Base-by-base conservation (phyloP, 2,888 invertebrate genomes). In the Pristionchus maxplancki region DNA sequence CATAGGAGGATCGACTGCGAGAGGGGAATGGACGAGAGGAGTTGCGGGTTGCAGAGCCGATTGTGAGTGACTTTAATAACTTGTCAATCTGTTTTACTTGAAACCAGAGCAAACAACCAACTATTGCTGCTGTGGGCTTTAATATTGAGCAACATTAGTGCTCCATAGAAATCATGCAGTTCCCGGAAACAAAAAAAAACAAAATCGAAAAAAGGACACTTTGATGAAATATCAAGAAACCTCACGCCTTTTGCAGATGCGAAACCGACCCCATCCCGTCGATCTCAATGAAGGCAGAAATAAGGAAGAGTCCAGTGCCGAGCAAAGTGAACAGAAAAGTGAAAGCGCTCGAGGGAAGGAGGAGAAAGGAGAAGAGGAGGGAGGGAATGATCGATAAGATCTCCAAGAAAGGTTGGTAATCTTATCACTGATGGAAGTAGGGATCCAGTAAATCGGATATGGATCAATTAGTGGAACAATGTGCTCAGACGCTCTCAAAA, bases 41-140 rank as follows among this genome's bases (percentile, higher is more conserved):
- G 88, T 31, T 90, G 90, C 88, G 90, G 90, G 78, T 64, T 90
- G 86, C 89, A 90, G 78, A 89, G 89, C 44, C 24, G 90, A 62
- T 53, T 87, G 50, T 90, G 87, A 78, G 58, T 34, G 20, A 17
- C 17, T 13, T 71, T 28, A n/a, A n/a, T n/a, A n/a, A n/a, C n/a
- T n/a, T n/a, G n/a, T n/a, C n/a, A n/a, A n/a, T n/a, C n/a, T n/a
- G n/a, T n/a, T n/a, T n/a, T n/a, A n/a, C n/a, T n/a, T n/a, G n/a
- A n/a, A n/a, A n/a, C n/a, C n/a, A n/a, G n/a, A n/a, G n/a, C n/a
- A n/a, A n/a, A n/a, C n/a, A n/a, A n/a, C n/a, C n/a, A n/a, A n/a
- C n/a, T n/a, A n/a, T n/a, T n/a, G n/a, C n/a, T n/a, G n/a, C n/a
- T n/a, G n/a, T n/a, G n/a, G n/a, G n/a, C n/a, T n/a, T n/a, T n/a